Percentiles rank a stretch among this genome's conserved stretches.
Evolutionary conservation across 2,797 vertebrate species (phyloP).

Genomic region (Lophius americanus): DNA sequence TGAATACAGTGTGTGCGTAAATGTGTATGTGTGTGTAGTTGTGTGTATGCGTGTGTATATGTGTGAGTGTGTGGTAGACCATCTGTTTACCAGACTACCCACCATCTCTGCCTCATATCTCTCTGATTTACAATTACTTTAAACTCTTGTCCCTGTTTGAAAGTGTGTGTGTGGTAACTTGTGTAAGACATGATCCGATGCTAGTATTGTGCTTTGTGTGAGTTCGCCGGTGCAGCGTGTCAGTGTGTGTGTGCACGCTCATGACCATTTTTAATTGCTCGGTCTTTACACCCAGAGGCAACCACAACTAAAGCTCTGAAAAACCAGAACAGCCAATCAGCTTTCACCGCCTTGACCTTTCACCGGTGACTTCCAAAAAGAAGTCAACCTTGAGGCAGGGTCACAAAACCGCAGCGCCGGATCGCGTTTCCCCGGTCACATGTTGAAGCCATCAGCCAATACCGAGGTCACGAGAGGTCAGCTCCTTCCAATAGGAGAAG

Average conservation of each 20-base stretch:
- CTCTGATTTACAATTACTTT: conserved; percentile 81
- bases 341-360: conserved; percentile 57
- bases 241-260: conserved; percentile 8
- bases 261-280: conserved; percentile 58
- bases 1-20: conserved; percentile 14
- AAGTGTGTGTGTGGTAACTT: conserved; percentile 65
- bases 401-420: conserved; percentile 54
- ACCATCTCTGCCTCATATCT: conserved; percentile 76
- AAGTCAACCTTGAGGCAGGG: conserved; percentile 70
- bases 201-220: conserved; percentile 24
- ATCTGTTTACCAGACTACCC: conserved; percentile 78
- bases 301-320: conserved; percentile 46
- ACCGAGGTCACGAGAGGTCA: conserved; percentile 81
- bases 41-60: conserved; percentile 31
- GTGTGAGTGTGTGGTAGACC: conserved; percentile 59
- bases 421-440: conserved; percentile 76
- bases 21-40: conserved; percentile 34
- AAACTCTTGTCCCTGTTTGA: conserved; percentile 70
- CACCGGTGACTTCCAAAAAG: conserved; percentile 64
- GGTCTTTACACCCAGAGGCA: conserved; percentile 68
- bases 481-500: conserved; percentile 84
- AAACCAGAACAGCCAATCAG: conserved; percentile 69
- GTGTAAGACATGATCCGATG: conserved; percentile 62
- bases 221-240: conserved; percentile 18
- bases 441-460: conserved; percentile 82